Evolutionary conservation across 2,113 vertebrate species (phyloP).

Genomic region (Myocastor coypus): DNA sequence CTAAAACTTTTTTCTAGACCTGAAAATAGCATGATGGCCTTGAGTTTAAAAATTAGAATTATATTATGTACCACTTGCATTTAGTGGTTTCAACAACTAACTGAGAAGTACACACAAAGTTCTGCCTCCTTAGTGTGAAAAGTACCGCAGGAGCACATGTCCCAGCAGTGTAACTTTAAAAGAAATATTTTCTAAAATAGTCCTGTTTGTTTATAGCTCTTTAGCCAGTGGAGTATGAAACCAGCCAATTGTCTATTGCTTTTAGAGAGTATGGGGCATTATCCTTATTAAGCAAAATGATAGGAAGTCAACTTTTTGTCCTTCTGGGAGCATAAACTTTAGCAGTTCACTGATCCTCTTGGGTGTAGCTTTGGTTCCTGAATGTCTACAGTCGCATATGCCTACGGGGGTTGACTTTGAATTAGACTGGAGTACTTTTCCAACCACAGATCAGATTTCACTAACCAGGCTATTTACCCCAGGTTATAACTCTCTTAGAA

Average conservation of each 20-base stretch:
- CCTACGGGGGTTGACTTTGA: background rate
- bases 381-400: background rate
- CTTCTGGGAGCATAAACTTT: background rate
- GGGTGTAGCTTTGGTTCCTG: background rate
- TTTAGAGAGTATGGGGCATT: background rate
- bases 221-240: background rate
- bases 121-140: background rate
- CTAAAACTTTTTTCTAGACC: background rate
- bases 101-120: background rate
- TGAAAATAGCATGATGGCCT: background rate
- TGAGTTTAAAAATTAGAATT: conserved; percentile 24
- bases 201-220: background rate
- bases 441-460: background rate
- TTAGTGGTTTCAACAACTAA: background rate
- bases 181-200: background rate
- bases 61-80: background rate
- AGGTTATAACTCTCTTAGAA: background rate
- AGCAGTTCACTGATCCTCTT: background rate
- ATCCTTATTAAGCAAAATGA: background rate
- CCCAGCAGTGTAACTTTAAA: background rate
- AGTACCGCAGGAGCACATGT: background rate
- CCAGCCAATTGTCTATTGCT: background rate
- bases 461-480: background rate
- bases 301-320: background rate
- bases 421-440: conserved; percentile 21